These are phyloP conservation scores for Botrylloides violaceus DNA, from an alignment of 23 tunicate genomes.

Conservation along the genomic window DNA sequence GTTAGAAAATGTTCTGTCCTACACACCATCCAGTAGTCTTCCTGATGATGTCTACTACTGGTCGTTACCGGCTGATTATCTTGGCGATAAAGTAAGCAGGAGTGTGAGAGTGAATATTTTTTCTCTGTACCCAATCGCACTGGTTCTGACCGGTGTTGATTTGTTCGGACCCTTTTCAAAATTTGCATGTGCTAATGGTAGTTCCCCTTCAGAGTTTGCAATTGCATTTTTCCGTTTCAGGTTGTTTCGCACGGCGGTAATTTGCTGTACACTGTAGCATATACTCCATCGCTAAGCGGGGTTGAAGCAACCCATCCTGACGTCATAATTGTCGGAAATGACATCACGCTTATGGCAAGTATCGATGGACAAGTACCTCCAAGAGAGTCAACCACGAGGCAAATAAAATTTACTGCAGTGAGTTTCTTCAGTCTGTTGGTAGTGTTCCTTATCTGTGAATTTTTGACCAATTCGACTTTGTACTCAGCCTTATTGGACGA, in stretches of 20 bases:
- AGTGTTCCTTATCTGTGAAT: neutral
- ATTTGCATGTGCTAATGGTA: too few species aligned
- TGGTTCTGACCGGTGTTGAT: neutral
- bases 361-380: slow-evolving; percentile 29
- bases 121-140: neutral
- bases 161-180: neutral
- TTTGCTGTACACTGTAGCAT: slow-evolving; percentile 50
- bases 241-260: slow-evolving; percentile 90
- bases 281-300: slow-evolving; percentile 36
- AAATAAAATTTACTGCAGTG: slow-evolving; percentile 20
- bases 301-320: slow-evolving; percentile 37
- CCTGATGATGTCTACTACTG: slow-evolving; percentile 61
- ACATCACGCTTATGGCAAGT: slow-evolving; percentile 46
- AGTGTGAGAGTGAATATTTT: neutral
- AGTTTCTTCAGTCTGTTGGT: neutral
- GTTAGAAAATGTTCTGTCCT: slow-evolving; percentile 19
- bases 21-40: slow-evolving; percentile 33
- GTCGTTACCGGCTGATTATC: slow-evolving; percentile 64
- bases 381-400: slow-evolving; percentile 23
- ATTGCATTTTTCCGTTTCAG: slow-evolving; percentile 11
- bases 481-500: slow-evolving; percentile 42
- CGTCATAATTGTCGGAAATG: slow-evolving; percentile 69
- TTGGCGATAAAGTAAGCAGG: slow-evolving; percentile 91
- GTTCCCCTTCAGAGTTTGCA: too few species aligned
- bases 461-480: neutral